Evolutionary conservation across 1,140 invertebrate species (phyloP).

Genomic region (Drosophila teissieri): DNA sequence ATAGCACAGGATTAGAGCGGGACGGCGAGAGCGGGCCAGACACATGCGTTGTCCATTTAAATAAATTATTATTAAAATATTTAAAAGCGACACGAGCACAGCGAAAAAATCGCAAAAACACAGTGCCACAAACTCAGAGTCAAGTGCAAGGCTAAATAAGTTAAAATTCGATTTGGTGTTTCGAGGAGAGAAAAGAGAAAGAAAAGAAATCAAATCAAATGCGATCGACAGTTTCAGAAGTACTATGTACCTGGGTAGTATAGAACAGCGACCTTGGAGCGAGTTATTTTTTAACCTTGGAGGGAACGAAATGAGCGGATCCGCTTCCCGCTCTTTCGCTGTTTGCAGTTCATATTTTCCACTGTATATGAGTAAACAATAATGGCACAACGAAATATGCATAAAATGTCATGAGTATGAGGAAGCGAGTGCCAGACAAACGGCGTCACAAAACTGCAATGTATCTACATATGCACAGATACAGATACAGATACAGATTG

Average conservation of each 20-base stretch:
- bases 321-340: conserved; percentile 23
- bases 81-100: conserved; percentile 10
- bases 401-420: conserved; percentile 54
- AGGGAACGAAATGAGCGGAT: conserved; percentile 44
- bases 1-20: conserved; percentile 9
- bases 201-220: conserved; percentile 8
- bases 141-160: conserved; percentile 70
- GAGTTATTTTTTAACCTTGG: conserved; percentile 84
- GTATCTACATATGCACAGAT: not conserved
- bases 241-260: not conserved
- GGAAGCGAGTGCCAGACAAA: conserved; percentile 49
- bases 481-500: not conserved
- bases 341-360: conserved; percentile 51
- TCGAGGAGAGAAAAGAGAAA: not conserved
- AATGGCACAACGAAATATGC: conserved; percentile 56
- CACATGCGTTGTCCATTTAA: conserved; percentile 73
- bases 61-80: conserved; percentile 69
- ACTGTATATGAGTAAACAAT: conserved; percentile 64
- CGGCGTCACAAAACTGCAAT: conserved; percentile 40
- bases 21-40: conserved; percentile 5
- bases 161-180: conserved; percentile 32
- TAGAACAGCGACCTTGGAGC: conserved; percentile 66
- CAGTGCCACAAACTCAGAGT: conserved; percentile 44
- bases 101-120: conserved; percentile 1
- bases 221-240: conserved; percentile 59